Base-by-base conservation (phyloP, 2,888 invertebrate species). In the Dione vanillae region DNA sequence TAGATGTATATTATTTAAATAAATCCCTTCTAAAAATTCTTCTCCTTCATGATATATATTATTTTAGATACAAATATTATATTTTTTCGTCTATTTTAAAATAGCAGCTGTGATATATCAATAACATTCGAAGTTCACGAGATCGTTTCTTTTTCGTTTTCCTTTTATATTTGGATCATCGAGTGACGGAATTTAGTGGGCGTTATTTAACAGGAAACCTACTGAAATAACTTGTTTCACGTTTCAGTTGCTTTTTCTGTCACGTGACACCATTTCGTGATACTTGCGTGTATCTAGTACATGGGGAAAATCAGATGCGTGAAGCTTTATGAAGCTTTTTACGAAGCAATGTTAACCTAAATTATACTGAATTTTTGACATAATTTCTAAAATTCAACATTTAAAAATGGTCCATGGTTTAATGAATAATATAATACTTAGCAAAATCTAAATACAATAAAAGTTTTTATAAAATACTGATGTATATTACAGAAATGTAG, bases 171-270 rank as follows among this genome's bases (percentile, higher is more conserved):
- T 37, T n/a, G 10, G 37, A 10, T 54, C 35, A 35, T 35, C 14
- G 35, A n/a, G 35, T 54, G 35, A 35, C 35, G n/a, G 35, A 37
- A 54, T 54, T 0, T 12, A n/a, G 35, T 37, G 10, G 35, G 54
- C n/a, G 54, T 54, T 37, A n/a, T 54, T 35, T 35, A 52, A 52
- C 9, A 27, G 27, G 8, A 52, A 14, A 52, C 14, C 14, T 20
- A n/a, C n/a, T 37, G 35, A 16, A 37, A 56, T 56, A 54, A 35
- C 37, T 37, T 54, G n/a, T 54, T 56, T 56, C 54, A 56, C 35
- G 54, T 56, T 35, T n/a, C 11, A 16, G 37, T 11, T 37, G 10
- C 7, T 37, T 56, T n/a, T 16, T n/a, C 11, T 56, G 37, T 37
- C 35, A 56, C 54, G 54, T 56, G 37, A 37, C 10, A 37, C 35